phyloP scores from a whole-genome alignment of 2,888 invertebrate genomes.

The Metalampra italica region DNA sequence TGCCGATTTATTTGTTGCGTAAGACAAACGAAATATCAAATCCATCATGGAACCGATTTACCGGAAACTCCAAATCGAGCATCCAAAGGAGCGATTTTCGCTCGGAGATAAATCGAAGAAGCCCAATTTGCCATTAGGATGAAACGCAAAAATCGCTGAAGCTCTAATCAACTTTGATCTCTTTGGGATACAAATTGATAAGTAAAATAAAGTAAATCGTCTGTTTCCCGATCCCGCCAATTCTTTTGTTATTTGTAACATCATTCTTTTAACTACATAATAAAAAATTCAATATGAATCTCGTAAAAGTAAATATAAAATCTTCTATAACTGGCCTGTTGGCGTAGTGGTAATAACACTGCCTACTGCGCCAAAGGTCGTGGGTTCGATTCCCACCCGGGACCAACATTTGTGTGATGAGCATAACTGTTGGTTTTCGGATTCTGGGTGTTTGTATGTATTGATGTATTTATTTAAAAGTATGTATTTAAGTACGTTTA shows the following conservation, averaged over 20 bases:
- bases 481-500: too few species aligned
- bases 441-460: too few species aligned
- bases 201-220: constrained; percentile 7
- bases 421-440: too few species aligned
- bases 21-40: not conserved
- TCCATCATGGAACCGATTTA: not conserved
- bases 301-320: not conserved
- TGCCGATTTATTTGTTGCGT: not conserved
- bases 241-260: not conserved
- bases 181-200: constrained; percentile 16
- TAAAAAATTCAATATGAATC: constrained; percentile 2
- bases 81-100: constrained; percentile 15
- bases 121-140: constrained; percentile 23
- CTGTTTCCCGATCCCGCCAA: not conserved
- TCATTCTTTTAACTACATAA: not conserved
- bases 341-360: too few species aligned
- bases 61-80: constrained; percentile 15
- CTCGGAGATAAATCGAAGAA: constrained; percentile 18
- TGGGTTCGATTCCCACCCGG: too few species aligned
- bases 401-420: too few species aligned
- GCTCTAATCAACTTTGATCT: constrained; percentile 19
- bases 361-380: too few species aligned
- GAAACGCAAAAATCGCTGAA: constrained; percentile 20
- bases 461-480: too few species aligned
- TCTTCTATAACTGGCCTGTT: too few species aligned